A percentile compares a stretch with the other conserved stretches of the same genome.
These are phyloP conservation scores for Mormyrops attenuatus DNA, from an alignment of 2,797 vertebrate species.

Conservation along the genomic window DNA sequence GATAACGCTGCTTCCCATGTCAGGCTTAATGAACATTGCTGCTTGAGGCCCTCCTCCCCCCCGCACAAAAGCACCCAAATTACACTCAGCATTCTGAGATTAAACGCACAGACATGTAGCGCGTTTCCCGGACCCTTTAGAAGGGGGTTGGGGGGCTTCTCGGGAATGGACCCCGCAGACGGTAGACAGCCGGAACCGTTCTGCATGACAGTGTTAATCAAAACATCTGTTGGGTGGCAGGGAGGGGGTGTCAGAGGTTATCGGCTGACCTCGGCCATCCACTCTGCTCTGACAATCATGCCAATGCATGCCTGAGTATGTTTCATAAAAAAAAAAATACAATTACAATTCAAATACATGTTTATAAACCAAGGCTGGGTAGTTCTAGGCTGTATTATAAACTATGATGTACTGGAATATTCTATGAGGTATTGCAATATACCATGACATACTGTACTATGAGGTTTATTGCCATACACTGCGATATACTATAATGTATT, in stretches of 20 bases:
- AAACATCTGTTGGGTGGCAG: not conserved
- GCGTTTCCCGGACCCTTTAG: conserved; percentile 10
- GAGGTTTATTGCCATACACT: not conserved
- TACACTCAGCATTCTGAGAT: conserved; percentile 30
- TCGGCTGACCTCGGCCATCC: not conserved
- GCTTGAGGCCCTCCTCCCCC: not conserved
- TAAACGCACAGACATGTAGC: conserved; percentile 24
- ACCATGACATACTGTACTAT: not conserved
- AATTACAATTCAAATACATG: not conserved
- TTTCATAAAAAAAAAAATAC: not conserved
- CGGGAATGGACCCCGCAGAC: conserved; percentile 37
- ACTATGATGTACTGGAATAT: not conserved
- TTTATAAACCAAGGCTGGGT: not conserved
- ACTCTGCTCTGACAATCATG: not conserved
- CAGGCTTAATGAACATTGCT: not conserved
- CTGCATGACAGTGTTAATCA: conserved; percentile 1
- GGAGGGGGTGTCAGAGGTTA: not conserved
- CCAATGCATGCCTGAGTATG: not conserved
- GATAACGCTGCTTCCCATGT: not conserved
- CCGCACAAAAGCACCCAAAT: not conserved
- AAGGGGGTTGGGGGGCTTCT: conserved; percentile 15
- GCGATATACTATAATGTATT: not conserved
- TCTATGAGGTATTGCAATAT: not conserved
- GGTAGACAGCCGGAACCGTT: conserved; percentile 22
- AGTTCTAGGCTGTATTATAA: not conserved